Evolutionary conservation across 1,140 invertebrate species (phyloP), one percentile per base, ranked within the genome.

Genomic region (Bursaphelenchus mucronatus): DNA sequence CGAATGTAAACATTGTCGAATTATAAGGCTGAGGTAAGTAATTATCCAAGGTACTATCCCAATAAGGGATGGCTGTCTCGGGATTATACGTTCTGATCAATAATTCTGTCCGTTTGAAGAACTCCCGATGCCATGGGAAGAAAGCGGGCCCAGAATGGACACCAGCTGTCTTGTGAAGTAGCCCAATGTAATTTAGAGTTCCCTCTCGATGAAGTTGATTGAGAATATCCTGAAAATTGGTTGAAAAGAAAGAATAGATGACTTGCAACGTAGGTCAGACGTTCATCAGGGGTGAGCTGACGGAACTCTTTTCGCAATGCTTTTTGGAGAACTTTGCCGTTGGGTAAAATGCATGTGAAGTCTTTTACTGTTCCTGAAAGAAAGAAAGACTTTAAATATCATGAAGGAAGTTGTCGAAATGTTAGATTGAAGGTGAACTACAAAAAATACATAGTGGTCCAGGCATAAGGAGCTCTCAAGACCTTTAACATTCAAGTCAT

Each of bases 271-370:
- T 76, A 83, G 5, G 67, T 56, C 3, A 65, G 40, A 50, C 82
- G 63, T 63, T 84, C 82, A 9, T 78, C 68, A 40, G 79, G 71
- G 0, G 70, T 80, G 56, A 84, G 58, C 64, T 73, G 76, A 39
- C 83, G 68, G 69, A 82, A 83, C 63, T 84, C 83, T 62, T 82
- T 82, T 17, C 83, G 64, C n/a, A 74, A 52, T 4, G 78, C 74
- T 62, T 66, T 73, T 43, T 57, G 39, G 10, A 82, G 57, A 4
- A 66, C 57, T 55, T 77, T 65, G 17, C 76, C 76, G 47, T 65
- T 69, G 1, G 70, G 62, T 9, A 79, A 65, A 66, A 66, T 63
- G 66, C 76, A 79, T 57, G 55, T 10, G n/a, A 51, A 19, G 17
- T 66, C 69, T 46, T 39, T 65, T 13, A 65, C 62, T 63, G 21